Base-by-base conservation (phyloP, 2,797 vertebrate species). In the Eurystomus glaucurus region DNA sequence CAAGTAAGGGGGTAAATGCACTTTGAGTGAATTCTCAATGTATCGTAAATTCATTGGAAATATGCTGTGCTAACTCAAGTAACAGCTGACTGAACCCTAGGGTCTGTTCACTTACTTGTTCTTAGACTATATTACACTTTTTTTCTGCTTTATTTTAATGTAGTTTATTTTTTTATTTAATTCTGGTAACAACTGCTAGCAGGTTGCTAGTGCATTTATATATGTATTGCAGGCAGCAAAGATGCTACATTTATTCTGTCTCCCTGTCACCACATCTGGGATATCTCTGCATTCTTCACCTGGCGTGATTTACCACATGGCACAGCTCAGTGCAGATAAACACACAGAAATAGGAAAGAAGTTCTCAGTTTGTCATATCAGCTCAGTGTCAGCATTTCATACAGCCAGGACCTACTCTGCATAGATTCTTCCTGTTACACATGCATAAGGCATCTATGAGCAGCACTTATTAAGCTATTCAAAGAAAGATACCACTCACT, bases 301-400 rank as follows among this genome's bases (percentile, higher is more conserved):
- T 71, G 61, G 69, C 64, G 28, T 77, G 86, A 78, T 89, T 76
- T 84, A 50, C 50, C 22, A 3, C 45, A 82, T 78, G 86, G 72
- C 60, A 77, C 58, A 92, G 55, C 57, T 96, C 71, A 92, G 78
- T 61, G 57, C 35, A 58, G 61, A 72, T 52, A 70, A 94, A 80
- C 23, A 57, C 17, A 37, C 17, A 88, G 79, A 95, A 68, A 80
- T 31, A 21, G 31, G 55, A 94, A 14, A 55, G 45, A 85, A 87
- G 68, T 74, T 50, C 51, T 71, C 78, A 21, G 35, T 90, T 86
- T 93, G 93, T 96, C 95, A 52, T 68, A 84, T 92, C 82, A 62
- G 25, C 43, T 96, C 79, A 95, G 39, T 35, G 66, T 84, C 92
- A 90, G 28, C 54, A n/a, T 84, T 84, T 84, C 76, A 58, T 23